Conservation (phyloP, 2,113 vertebrate genomes). For the Hyperopisus bebe region DNA sequence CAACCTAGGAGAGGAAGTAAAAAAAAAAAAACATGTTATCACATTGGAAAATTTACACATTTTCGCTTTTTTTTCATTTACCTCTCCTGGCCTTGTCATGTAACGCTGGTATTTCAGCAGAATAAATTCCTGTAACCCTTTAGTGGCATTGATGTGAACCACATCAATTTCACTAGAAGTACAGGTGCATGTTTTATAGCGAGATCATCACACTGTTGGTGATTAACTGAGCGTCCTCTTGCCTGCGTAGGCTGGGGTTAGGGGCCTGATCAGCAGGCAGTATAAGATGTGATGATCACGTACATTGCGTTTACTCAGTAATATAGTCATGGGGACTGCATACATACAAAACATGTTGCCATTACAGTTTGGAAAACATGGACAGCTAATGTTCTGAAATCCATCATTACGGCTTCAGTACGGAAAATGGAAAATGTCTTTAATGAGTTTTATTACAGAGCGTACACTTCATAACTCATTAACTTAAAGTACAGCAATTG, state of each 20-base stretch:
- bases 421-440: not conserved
- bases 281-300: not conserved
- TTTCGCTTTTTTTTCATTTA: not conserved
- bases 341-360: not conserved
- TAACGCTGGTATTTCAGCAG: not conserved
- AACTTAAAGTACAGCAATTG: not conserved
- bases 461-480: not conserved
- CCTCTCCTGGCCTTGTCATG: not conserved
- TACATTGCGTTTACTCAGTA: not conserved
- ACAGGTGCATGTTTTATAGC: not conserved
- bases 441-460: not conserved
- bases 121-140: not conserved
- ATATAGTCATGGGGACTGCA: not conserved
- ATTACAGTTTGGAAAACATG: not conserved
- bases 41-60: not conserved
- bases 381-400: not conserved
- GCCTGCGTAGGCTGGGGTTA: not conserved
- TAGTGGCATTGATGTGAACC: not conserved
- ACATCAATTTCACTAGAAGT: not conserved
- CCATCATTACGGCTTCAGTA: not conserved
- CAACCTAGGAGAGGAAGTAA: not conserved
- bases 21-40: not conserved
- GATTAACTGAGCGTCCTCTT: not conserved
- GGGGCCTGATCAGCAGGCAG: not conserved
- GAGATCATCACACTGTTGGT: not conserved